These are phyloP conservation scores for Gerris buenoi DNA, from an alignment of 1,140 invertebrate genomes.

Conservation along the genomic window DNA sequence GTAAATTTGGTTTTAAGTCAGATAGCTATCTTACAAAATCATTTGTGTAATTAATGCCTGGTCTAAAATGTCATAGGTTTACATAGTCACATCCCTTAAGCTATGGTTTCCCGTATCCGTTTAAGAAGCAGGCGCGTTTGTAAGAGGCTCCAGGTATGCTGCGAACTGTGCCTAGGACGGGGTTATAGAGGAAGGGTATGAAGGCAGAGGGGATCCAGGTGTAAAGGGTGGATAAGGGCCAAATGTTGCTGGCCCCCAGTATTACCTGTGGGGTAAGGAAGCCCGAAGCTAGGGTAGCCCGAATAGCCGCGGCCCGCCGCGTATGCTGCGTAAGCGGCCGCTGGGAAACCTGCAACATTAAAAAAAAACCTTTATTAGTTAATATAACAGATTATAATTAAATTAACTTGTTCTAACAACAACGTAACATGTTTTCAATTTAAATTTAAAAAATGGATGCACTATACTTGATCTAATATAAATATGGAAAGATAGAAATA, in stretches of 20 bases:
- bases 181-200: constrained; percentile 74
- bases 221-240: constrained; percentile 46
- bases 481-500: too few relatives aligned
- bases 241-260: constrained; percentile 37
- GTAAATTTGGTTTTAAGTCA: too few relatives aligned
- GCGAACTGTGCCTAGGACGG: neutral
- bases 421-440: too few relatives aligned
- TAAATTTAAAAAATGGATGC: too few relatives aligned
- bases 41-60: too few relatives aligned
- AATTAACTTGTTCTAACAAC: too few relatives aligned
- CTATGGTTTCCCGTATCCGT: too few relatives aligned
- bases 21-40: too few relatives aligned
- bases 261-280: constrained; percentile 91
- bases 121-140: neutral
- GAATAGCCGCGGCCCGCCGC: constrained; percentile 85
- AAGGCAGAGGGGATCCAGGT: constrained; percentile 35
- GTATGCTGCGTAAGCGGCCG: constrained; percentile 80
- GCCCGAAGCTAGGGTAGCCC: constrained; percentile 90
- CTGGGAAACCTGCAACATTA: constrained; percentile 67
- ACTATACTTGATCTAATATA: too few relatives aligned
- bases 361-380: constrained; percentile 19
- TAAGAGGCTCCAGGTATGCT: neutral
- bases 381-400: too few relatives aligned
- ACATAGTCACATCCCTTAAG: too few relatives aligned
- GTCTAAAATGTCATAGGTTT: too few relatives aligned